Evolutionary conservation across 2,888 invertebrate species (phyloP), one percentile per base, ranked within the genome.

Genomic region (Hirudinaria manillensis): DNA sequence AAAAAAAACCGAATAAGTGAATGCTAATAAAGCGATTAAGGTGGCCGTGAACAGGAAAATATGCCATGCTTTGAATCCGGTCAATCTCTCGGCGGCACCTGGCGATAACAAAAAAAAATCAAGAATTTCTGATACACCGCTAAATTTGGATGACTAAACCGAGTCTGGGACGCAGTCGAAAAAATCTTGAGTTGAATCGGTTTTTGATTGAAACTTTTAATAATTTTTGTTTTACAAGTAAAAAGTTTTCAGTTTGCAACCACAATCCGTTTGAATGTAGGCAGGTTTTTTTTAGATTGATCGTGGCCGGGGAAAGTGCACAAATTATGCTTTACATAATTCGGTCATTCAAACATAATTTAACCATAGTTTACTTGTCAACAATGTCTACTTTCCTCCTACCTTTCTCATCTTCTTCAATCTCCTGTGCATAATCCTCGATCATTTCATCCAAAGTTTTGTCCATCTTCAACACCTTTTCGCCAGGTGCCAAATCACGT

Each of bases 391-490:
- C 45, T 45, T 61, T 27, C 10, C 7, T 27, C 19, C 13, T 53
- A 61, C 61, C 61, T 61, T 10, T n/a, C 13, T 61, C 29, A 29
- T 61, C 61, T 13, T 61, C 61, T 61, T 61, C 61, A 27, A n/a
- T 1, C 61, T 61, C 61, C n/a, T 61, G 2, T 61, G 10, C 19
- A 29, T 61, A 61, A 1, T 61, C 61, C 3, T 61, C 61, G 29
- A 61, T 29, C 61, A 61, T 61, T 4, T 61, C 13, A 1, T 61
- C 10, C 29, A 61, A 61, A 13, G 24, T 61, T 61, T 16, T 29
- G 2, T 29, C 61, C 6, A 6, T 29, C 29, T 61, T 61, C 29
- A 61, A 13, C 29, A 21, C 61, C 13, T 61, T 61, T 61, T 61
- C 61, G 24, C 61, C 61, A 7, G 61, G 61, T 10, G 61, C 7